These are phyloP conservation scores for Ametastegia equiseti DNA, from an alignment of 2,888 invertebrate genomes.

Conservation along the genomic window DNA sequence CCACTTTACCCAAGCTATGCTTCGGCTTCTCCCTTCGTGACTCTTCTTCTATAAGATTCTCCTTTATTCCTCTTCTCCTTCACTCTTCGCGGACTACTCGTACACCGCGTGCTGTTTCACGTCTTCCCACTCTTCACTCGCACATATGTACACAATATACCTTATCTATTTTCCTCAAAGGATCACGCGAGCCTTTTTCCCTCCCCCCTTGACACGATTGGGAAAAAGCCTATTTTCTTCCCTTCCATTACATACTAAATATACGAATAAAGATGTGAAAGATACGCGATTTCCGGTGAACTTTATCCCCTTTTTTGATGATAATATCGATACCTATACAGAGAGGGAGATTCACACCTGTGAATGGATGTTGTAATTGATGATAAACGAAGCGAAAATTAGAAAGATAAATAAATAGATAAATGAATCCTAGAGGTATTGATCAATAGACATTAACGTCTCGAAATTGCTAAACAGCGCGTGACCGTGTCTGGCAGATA, in stretches of 20 bases:
- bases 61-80: constrained; percentile 54
- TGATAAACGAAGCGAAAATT: background rate
- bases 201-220: background rate
- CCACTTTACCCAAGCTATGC: constrained; percentile 57
- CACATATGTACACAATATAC: background rate
- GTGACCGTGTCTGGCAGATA: background rate
- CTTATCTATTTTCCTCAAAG: constrained; percentile 50
- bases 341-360: no score
- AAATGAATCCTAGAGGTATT: background rate
- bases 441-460: background rate
- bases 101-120: background rate
- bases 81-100: constrained; percentile 26
- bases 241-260: background rate
- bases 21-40: constrained; percentile 64
- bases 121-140: background rate
- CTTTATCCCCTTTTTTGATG: no score
- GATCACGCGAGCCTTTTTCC: constrained; percentile 60
- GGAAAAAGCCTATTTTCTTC: background rate
- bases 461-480: background rate
- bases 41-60: no score
- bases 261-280: background rate
- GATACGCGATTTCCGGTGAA: no score
- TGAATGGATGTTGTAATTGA: background rate
- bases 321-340: no score
- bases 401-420: background rate